Conservation (phyloP, 1,140 invertebrate species). For the Calliopsis andreniformis region DNA sequence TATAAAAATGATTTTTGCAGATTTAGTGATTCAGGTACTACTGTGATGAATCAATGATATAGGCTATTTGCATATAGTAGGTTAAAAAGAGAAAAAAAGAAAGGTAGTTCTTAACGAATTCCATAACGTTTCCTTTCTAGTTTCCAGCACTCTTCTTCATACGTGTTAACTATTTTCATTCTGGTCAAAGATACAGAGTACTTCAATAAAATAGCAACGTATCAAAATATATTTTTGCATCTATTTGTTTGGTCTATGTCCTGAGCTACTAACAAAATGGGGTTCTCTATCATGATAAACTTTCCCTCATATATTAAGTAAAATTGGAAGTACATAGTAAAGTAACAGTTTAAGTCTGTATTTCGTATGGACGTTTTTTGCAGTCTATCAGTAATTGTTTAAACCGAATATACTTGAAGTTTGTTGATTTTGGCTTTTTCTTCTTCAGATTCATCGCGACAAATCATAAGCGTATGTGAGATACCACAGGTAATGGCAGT, state of each 20-base stretch:
- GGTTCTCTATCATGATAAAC: slow-evolving; percentile 59
- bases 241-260: slow-evolving; percentile 75
- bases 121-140: slow-evolving; percentile 45
- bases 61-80: slow-evolving; percentile 44
- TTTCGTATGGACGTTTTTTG: slow-evolving; percentile 62
- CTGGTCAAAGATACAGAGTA: slow-evolving; percentile 58
- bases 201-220: slow-evolving; percentile 77
- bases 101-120: slow-evolving; percentile 43
- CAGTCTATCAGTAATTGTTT: slow-evolving; percentile 61
- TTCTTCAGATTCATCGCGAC: slow-evolving; percentile 85
- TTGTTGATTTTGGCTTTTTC: slow-evolving; percentile 85
- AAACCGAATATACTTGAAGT: slow-evolving; percentile 83
- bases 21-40: slow-evolving; percentile 69
- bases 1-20: slow-evolving; percentile 60
- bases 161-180: slow-evolving; percentile 49
- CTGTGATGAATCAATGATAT: slow-evolving; percentile 66
- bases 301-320: slow-evolving; percentile 63
- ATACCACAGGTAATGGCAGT: slow-evolving; percentile 91
- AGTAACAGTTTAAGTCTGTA: slow-evolving; percentile 62
- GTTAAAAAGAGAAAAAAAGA: slow-evolving; percentile 46
- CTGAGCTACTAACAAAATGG: slow-evolving; percentile 74
- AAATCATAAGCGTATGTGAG: slow-evolving; percentile 90
- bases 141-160: slow-evolving; percentile 61
- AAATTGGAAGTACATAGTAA: slow-evolving; percentile 70
- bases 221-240: slow-evolving; percentile 80